Percentiles rank a stretch among this genome's conserved stretches.
Evolutionary conservation across 2,113 vertebrate genomes (phyloP).

Genomic region (Cranoglanis bouderius): DNA sequence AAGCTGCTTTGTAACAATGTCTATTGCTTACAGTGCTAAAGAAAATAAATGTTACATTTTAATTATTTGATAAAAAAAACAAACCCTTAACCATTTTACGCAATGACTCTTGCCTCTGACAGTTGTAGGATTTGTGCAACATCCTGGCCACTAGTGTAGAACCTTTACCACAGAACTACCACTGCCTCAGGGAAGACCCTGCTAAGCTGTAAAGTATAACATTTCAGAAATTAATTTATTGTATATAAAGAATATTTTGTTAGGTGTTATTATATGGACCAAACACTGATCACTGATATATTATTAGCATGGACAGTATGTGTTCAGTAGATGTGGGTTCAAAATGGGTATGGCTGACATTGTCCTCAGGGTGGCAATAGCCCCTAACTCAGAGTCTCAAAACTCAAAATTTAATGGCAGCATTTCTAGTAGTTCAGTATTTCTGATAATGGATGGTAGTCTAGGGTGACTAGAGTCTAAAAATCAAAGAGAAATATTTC

Average conservation of each 20-base stretch:
- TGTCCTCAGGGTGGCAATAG: conserved; percentile 34
- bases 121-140: background rate
- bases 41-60: no score
- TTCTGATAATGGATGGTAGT: background rate
- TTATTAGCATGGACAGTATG: background rate
- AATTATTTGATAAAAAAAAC: background rate
- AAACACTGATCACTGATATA: background rate
- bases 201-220: background rate
- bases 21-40: no score
- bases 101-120: background rate
- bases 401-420: background rate
- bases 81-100: no score
- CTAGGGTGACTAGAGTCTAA: background rate
- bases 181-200: background rate
- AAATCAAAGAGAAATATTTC: background rate
- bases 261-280: background rate
- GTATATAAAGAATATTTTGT: background rate
- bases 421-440: background rate
- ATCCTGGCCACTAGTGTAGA: background rate
- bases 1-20: background rate
- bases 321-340: background rate
- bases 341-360: background rate
- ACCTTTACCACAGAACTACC: background rate
- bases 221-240: background rate
- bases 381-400: background rate